Evolutionary conservation across 2,888 invertebrate species (phyloP), one percentile per base, ranked within the genome.

Genomic region (Parnassius mnemosyne): DNA sequence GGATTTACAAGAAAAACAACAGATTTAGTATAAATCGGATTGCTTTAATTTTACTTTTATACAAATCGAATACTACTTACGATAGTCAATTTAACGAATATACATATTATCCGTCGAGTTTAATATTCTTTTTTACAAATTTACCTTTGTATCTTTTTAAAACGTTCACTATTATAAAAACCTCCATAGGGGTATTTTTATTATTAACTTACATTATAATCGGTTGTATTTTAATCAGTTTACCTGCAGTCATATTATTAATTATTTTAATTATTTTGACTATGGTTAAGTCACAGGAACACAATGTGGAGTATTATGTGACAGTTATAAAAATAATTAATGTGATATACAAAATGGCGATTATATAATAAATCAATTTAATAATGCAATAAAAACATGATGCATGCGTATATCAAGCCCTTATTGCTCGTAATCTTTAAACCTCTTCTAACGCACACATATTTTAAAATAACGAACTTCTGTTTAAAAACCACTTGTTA

Each of bases 11-110:
- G 87, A 84, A 70, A 91, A 89, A 92, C 87, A 70, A 77, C 75
- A 67, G 9, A 5, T 43, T 57, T 86, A 88, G 84, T 91, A 92
- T 89, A 92, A 92, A 92, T 89, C 89, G 89, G 91, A 92, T 92
- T 87, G 90, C 87, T 92, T 92, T 92, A 92, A 88, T 92, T 89
- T 90, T 85, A 90, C 77, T 92, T 91, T 92, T 92, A 91, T 92
- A 92, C 91, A 92, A 92, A 92, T 90, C 87, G 90, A 92, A 84
- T 89, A 83, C 92, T 92, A 92, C 91, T 90, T 89, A 87, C 85
- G 87, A 83, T 90, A 92, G 84, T 88, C 84, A 88, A 89, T 92
- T 88, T 89, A 88, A 89, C 91, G 89, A 91, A 89, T 88, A 90
- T 86, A 83, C 80, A 81, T 84, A 68, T 88, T 92, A 92, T 84